phyloP scores from a whole-genome alignment of 2,888 invertebrate genomes.

The Phaonia tiefii region DNA sequence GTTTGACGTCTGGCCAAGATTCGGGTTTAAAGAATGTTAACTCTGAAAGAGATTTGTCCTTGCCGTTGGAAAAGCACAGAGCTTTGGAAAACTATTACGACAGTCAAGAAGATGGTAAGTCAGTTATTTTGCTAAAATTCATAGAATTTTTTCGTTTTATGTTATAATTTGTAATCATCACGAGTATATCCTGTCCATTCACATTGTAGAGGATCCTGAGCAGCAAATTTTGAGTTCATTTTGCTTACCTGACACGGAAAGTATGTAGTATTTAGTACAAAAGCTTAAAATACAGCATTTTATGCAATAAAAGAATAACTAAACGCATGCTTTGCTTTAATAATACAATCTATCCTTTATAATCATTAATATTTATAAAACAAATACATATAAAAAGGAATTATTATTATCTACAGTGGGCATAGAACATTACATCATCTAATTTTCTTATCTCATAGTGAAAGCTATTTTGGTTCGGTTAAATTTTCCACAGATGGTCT shows the following conservation, averaged over 20 bases:
- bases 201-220: constrained; percentile 36
- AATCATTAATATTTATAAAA: no score
- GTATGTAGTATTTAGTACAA: constrained; percentile 39
- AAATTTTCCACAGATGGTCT: no score
- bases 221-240: constrained; percentile 39
- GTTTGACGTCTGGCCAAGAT: constrained; percentile 70
- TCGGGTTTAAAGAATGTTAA: constrained; percentile 75
- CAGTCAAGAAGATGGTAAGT: constrained; percentile 79
- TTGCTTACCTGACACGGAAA: constrained; percentile 40
- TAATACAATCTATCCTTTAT: neutral
- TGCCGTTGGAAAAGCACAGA: constrained; percentile 77
- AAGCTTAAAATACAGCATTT: neutral
- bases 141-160: constrained; percentile 27
- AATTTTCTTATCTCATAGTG: no score
- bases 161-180: constrained; percentile 14
- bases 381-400: no score
- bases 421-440: no score
- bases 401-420: no score
- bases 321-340: constrained; percentile 15
- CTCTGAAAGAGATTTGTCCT: constrained; percentile 77
- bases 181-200: neutral
- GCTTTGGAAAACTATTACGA: constrained; percentile 76
- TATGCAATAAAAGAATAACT: neutral
- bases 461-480: no score
- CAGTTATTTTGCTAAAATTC: neutral